A percentile compares a stretch with the other conserved stretches of the same genome.
phyloP scores from a whole-genome alignment of 2,888 invertebrate species.

The Chironomus riparius region DNA sequence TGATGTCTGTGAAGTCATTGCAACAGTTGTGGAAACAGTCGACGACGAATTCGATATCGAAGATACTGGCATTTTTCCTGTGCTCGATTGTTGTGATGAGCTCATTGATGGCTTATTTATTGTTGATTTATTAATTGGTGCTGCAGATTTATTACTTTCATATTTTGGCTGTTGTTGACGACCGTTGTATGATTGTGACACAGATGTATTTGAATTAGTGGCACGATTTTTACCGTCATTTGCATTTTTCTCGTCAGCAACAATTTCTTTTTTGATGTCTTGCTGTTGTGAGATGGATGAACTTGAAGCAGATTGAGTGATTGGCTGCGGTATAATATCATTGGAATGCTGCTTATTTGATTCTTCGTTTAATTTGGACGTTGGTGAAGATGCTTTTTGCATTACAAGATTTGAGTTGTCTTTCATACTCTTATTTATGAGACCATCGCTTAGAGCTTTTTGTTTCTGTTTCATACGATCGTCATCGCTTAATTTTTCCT shows the following conservation, averaged over 20 bases:
- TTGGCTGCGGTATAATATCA: background rate
- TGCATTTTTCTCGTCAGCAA: slow-evolving; percentile 26
- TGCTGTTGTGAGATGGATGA: background rate
- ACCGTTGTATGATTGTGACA: background rate
- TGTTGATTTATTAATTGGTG: background rate
- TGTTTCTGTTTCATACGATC: slow-evolving; percentile 61
- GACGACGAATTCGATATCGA: background rate
- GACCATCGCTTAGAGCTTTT: slow-evolving; percentile 58
- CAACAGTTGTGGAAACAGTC: background rate
- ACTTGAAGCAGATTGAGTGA: background rate
- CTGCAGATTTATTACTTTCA: background rate
- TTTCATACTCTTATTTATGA: slow-evolving; percentile 41
- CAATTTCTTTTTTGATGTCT: background rate
- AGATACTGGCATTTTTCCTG: too few relatives aligned
- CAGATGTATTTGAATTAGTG: background rate
- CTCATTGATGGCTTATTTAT: too few relatives aligned
- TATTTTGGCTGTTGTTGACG: background rate
- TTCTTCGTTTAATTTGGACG: background rate
- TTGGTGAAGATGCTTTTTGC: slow-evolving; percentile 35
- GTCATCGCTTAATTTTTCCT: slow-evolving; percentile 40
- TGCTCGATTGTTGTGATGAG: too few relatives aligned
- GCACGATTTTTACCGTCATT: background rate
- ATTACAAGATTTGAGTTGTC: slow-evolving; percentile 36
- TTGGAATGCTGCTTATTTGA: slow-evolving; percentile 12
- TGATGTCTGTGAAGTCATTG: background rate